A percentile compares a stretch with the other conserved stretches of the same genome.
These are phyloP conservation scores for Lymantria monacha DNA, from an alignment of 2,888 invertebrate species.

Conservation along the genomic window DNA sequence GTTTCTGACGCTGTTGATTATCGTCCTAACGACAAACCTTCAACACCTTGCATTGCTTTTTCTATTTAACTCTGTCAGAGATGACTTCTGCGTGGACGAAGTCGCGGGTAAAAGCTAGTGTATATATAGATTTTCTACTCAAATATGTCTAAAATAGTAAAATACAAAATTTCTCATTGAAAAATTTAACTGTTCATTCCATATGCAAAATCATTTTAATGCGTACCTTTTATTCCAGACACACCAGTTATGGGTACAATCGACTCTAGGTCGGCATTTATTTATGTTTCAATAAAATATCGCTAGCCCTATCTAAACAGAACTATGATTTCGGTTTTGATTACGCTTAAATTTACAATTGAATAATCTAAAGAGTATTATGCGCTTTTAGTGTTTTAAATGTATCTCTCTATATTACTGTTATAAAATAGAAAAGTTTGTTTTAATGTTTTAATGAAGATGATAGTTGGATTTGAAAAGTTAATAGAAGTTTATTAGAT, in stretches of 20 bases:
- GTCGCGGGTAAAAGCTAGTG: too few species aligned
- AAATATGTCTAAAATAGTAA: slow-evolving; percentile 73
- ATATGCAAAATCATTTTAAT: slow-evolving; percentile 70
- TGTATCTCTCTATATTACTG: not conserved
- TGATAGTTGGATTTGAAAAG: too few species aligned
- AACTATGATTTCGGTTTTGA: slow-evolving; percentile 58
- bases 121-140: too few species aligned
- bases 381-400: slow-evolving; percentile 56
- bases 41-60: too few species aligned
- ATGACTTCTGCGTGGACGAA: too few species aligned
- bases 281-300: slow-evolving; percentile 80
- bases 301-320: slow-evolving; percentile 79
- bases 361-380: slow-evolving; percentile 44
- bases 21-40: too few species aligned
- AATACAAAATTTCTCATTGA: slow-evolving; percentile 81
- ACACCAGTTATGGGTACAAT: slow-evolving; percentile 63
- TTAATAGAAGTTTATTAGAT: too few species aligned
- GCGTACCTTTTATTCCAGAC: slow-evolving; percentile 79
- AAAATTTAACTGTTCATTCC: slow-evolving; percentile 71
- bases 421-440: not conserved
- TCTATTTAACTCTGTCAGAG: too few species aligned
- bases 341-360: slow-evolving; percentile 26
- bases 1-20: too few species aligned
- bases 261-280: slow-evolving; percentile 64
- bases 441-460: too few species aligned